A percentile compares a stretch with the other conserved stretches of the same genome.
Conservation (phyloP, 2,888 invertebrate genomes). For the Xestia sexstrigata region DNA sequence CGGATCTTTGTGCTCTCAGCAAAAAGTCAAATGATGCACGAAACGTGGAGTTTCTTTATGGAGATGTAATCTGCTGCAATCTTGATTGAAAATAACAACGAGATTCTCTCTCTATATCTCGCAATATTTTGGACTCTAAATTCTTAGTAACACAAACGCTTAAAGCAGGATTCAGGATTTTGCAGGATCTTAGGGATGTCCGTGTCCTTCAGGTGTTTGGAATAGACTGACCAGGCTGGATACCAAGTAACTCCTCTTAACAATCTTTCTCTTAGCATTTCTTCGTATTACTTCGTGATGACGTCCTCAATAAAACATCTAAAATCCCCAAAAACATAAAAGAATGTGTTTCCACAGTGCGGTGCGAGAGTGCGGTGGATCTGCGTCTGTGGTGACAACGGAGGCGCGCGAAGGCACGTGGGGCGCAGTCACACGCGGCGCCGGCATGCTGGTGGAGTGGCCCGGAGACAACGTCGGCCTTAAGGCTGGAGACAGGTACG, state of each 20-base stretch:
- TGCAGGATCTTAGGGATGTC: neutral
- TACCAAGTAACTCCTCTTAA: neutral
- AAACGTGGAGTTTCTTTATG: neutral
- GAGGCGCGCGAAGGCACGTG: slow-evolving; percentile 94
- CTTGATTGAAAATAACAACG: neutral
- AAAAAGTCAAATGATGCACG: slow-evolving; percentile 4
- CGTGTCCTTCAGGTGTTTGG: neutral
- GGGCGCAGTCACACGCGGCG: slow-evolving; percentile 92
- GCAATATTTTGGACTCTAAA: neutral
- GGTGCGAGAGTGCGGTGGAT: slow-evolving; percentile 83
- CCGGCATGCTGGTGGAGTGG: slow-evolving; percentile 95
- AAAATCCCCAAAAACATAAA: neutral
- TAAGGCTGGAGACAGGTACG: slow-evolving; percentile 94
- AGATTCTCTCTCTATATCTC: neutral
- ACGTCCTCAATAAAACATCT: neutral
- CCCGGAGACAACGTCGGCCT: slow-evolving; percentile 94
- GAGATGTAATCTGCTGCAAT: neutral
- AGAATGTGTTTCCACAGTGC: slow-evolving; percentile 69
- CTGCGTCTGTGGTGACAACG: slow-evolving; percentile 91
- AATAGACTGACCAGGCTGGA: neutral
- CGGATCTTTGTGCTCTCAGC: neutral
- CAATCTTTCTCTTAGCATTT: neutral
- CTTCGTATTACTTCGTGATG: neutral
- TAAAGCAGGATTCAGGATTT: neutral
- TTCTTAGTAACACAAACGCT: neutral